A percentile compares a stretch with the other conserved stretches of the same genome.
phyloP scores from a whole-genome alignment of 2,888 invertebrate species.

The Serrognathus titanus region DNA sequence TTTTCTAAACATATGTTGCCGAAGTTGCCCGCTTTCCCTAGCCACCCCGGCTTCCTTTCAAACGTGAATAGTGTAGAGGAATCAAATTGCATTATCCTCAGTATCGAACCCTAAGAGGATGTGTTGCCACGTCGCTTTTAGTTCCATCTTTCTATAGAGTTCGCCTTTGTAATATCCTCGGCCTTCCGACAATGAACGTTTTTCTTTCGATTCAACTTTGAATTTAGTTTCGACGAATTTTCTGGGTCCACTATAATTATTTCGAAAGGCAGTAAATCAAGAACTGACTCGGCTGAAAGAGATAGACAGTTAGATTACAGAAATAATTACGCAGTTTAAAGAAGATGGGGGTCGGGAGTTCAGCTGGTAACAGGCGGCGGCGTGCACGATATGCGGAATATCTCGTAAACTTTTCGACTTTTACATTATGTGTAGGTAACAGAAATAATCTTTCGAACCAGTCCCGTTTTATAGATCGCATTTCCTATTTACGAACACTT shows the following conservation, averaged over 20 bases:
- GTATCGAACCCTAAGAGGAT: constrained; percentile 25
- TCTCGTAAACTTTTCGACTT: too few species aligned
- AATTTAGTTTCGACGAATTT: too few species aligned
- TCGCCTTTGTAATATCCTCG: constrained; percentile 6
- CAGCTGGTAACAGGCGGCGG: too few species aligned
- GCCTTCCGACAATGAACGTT: constrained; percentile 3
- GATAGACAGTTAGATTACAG: too few species aligned
- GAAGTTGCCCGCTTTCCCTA: neutral
- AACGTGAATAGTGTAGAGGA: constrained; percentile 28
- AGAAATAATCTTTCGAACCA: too few species aligned
- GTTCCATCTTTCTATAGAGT: constrained; percentile 21
- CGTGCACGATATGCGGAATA: too few species aligned
- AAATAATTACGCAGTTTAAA: too few species aligned
- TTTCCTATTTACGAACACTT: neutral
- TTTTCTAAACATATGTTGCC: constrained; percentile 1
- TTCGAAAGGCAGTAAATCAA: too few species aligned
- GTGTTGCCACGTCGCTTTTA: constrained; percentile 25
- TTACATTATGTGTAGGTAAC: too few species aligned
- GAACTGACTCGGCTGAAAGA: too few species aligned
- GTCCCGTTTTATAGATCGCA: neutral
- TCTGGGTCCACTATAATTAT: too few species aligned
- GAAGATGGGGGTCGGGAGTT: too few species aligned
- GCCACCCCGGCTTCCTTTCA: constrained; percentile 16
- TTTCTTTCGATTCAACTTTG: neutral
- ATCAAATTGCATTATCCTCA: constrained; percentile 31